Conservation (phyloP, 1,140 invertebrate species). For the Pseudomyrmex sp. region DNA sequence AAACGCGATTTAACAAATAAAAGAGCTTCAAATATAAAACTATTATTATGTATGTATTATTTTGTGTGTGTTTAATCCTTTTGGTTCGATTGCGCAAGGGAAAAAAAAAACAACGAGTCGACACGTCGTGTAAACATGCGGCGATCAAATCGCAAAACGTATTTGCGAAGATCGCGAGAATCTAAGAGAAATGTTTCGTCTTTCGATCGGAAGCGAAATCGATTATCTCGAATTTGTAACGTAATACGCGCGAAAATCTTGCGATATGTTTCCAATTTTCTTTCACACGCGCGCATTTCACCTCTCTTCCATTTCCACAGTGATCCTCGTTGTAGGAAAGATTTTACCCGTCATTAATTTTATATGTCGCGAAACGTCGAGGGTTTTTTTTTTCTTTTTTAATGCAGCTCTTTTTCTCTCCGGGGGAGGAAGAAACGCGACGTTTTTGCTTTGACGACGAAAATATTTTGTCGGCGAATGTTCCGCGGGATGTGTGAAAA, state of each 20-base stretch:
- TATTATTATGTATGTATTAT: conserved; percentile 15
- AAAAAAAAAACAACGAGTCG: neutral
- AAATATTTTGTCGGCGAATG: neutral
- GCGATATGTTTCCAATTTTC: neutral
- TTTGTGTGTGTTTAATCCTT: neutral
- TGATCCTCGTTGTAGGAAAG: no score
- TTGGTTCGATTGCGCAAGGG: neutral
- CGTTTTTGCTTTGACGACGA: neutral
- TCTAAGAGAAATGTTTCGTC: neutral
- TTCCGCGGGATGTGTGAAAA: neutral
- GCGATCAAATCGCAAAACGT: neutral
- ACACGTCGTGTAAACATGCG: neutral
- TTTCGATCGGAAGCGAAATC: conserved; percentile 13
- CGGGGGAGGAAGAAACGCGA: no score
- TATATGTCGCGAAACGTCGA: neutral
- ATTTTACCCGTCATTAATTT: conserved; percentile 7
- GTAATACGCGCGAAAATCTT: neutral
- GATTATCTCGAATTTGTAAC: conserved; percentile 6
- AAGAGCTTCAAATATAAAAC: neutral
- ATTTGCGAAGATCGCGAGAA: conserved; percentile 7
- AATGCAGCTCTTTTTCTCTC: neutral
- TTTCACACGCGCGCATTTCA: neutral
- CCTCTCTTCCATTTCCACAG: no score
- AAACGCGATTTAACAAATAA: conserved; percentile 5
- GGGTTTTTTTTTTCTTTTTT: neutral